These are phyloP conservation scores for Gymnogyps californianus DNA, from an alignment of 2,113 vertebrate species.

Conservation along the genomic window DNA sequence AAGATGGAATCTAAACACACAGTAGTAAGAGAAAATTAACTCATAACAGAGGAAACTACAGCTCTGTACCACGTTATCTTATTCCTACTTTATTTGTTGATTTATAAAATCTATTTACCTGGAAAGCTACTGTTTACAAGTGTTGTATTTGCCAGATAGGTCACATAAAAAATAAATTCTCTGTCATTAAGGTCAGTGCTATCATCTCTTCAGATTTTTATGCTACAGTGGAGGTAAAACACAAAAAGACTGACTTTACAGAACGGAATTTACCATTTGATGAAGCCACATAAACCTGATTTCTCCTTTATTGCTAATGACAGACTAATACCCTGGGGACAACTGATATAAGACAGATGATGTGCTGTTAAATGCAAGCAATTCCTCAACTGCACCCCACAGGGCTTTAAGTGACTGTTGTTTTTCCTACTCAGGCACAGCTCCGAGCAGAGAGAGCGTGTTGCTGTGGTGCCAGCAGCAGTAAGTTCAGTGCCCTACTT, in stretches of 20 bases:
- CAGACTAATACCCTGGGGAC: neutral
- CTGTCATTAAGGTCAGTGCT: neutral
- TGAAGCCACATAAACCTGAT: neutral
- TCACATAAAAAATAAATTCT: neutral
- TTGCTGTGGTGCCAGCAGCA: neutral
- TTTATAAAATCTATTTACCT: neutral
- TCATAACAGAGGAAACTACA: neutral
- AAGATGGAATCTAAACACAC: neutral
- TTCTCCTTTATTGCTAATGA: neutral
- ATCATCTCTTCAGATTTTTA: neutral
- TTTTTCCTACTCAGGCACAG: neutral
- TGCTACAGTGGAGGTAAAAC: neutral
- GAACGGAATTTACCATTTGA: neutral
- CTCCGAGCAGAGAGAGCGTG: neutral
- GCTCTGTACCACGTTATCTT: neutral
- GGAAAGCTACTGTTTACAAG: neutral
- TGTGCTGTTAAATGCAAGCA: neutral
- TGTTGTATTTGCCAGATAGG: neutral
- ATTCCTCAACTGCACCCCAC: neutral
- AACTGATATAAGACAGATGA: neutral
- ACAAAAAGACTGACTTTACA: neutral
- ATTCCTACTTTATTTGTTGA: neutral
- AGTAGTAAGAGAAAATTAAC: neutral
- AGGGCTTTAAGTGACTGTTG: neutral
- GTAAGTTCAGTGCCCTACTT: neutral